Evolutionary conservation across 1,140 invertebrate genomes (phyloP), one percentile per base, ranked within the genome.

Genomic region (Drosophila nigrodunni): DNA sequence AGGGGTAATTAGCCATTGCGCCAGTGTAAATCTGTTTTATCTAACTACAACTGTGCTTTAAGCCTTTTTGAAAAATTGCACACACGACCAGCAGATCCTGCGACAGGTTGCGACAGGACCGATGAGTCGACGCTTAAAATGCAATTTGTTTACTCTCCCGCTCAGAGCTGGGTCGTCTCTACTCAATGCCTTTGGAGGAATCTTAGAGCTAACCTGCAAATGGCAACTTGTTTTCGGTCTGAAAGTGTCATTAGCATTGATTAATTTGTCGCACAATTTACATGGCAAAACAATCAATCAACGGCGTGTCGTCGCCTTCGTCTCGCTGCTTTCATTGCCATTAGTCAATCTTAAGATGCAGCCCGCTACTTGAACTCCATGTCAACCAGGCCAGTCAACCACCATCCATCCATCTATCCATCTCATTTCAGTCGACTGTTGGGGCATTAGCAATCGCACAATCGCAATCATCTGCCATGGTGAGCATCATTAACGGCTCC

Each of bases 211-310:
- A 73, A 80, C 74, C 78, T 81, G 81, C 50, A 74, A 66, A 43
- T 89, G 80, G 70, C 65, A 78, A 77, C 78, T 75, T 72, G 78
- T 80, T 77, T 66, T 64, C 50, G 64, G 72, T 61, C 78, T 70
- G 65, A 87, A 82, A 78, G 78, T 91, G 82, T 91, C 90, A 91
- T 91, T 91, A 91, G 90, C 90, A 91, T 91, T 91, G 90, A 91
- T 91, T 91, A 91, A 91, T 91, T 91, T 86, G 82, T 90, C 76
- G 73, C 73, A 62, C 80, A 74, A 91, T 91, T 91, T 91, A 91
- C 90, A 91, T 91, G 87, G 77, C 55, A 85, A 91, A 91, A 91
- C 86, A 91, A 91, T 91, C 90, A 91, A 91, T 91, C 90, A 91
- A 90, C 87, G 74, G 71, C 54, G 47, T 67, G 65, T 71, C 72